Evolutionary conservation across 1,140 invertebrate species (phyloP).

Genomic region (Drosophila miranda): DNA sequence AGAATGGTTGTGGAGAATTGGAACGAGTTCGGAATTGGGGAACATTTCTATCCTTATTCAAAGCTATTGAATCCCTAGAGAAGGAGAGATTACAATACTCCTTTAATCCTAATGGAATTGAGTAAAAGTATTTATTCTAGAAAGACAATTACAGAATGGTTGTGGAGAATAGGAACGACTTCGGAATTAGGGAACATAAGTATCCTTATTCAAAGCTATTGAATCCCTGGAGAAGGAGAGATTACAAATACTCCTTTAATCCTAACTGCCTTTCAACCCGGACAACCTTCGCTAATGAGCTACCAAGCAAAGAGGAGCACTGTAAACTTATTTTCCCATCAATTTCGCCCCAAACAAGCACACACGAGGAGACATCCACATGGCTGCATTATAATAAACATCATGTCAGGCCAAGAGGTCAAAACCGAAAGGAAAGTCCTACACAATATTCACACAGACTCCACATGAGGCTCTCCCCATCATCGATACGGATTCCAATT

Average conservation of each 20-base stretch:
- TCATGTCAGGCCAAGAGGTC: conserved; percentile 55
- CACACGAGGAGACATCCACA: conserved; percentile 21
- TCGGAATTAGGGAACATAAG: too few relatives aligned
- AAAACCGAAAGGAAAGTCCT: conserved; percentile 49
- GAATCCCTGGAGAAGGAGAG: background rate
- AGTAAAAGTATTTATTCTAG: too few relatives aligned
- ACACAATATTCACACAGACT: conserved; percentile 36
- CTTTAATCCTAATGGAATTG: conserved; percentile 8
- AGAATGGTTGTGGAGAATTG: too few relatives aligned
- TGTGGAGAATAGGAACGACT: too few relatives aligned
- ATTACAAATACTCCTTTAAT: conserved; percentile 1
- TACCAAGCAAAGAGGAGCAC: conserved; percentile 1
- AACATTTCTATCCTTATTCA: too few relatives aligned
- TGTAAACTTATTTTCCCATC: conserved; percentile 43
- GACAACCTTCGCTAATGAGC: conserved; percentile 37
- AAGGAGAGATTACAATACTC: background rate
- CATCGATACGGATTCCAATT: conserved; percentile 47
- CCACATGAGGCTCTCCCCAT: conserved; percentile 1
- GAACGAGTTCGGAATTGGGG: too few relatives aligned
- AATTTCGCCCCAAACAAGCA: conserved; percentile 22
- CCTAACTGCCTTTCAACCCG: conserved; percentile 30
- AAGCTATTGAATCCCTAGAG: background rate
- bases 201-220: background rate
- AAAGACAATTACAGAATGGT: too few relatives aligned
- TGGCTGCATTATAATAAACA: conserved; percentile 53